These are phyloP conservation scores for Sander vitreus DNA, from an alignment of 2,113 vertebrate genomes.

Conservation along the genomic window DNA sequence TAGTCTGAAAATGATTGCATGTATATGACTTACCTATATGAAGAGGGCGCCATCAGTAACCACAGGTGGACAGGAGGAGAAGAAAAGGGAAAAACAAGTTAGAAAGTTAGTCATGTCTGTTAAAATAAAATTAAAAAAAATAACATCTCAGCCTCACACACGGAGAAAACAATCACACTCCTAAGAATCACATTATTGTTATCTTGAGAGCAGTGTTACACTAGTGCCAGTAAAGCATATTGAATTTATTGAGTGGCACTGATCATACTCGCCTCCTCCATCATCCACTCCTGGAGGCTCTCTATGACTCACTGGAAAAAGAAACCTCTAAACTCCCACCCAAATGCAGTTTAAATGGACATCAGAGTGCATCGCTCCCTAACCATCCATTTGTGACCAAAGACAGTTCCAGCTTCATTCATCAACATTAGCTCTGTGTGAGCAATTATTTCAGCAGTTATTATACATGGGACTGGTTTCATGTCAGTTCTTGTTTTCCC, in stretches of 20 bases:
- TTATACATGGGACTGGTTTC: neutral
- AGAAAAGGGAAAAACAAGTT: neutral
- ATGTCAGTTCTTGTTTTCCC: neutral
- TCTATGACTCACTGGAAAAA: slow-evolving; percentile 38
- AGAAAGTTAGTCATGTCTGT: slow-evolving; percentile 22
- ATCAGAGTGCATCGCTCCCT: neutral
- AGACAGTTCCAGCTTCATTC: slow-evolving; percentile 37
- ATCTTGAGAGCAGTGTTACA: slow-evolving; percentile 20
- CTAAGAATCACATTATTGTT: slow-evolving; percentile 22
- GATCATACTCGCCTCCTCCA: slow-evolving; percentile 45
- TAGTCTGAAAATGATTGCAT: slow-evolving; percentile 23
- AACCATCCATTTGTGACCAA: slow-evolving; percentile 23
- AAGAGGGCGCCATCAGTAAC: slow-evolving; percentile 17
- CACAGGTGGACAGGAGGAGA: slow-evolving; percentile 14
- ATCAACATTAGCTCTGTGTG: neutral
- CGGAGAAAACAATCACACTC: slow-evolving; percentile 24
- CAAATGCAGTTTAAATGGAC: neutral
- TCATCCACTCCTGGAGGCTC: slow-evolving; percentile 45
- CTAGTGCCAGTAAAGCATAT: too few species aligned
- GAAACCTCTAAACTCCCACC: slow-evolving; percentile 7
- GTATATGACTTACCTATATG: slow-evolving; percentile 75
- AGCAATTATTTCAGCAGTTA: slow-evolving; percentile 10
- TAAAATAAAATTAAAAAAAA: neutral
- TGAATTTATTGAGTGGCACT: neutral
- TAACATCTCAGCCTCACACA: neutral